Conservation (phyloP, 2,113 vertebrate genomes). For the Rhinichthys klamathensis region DNA sequence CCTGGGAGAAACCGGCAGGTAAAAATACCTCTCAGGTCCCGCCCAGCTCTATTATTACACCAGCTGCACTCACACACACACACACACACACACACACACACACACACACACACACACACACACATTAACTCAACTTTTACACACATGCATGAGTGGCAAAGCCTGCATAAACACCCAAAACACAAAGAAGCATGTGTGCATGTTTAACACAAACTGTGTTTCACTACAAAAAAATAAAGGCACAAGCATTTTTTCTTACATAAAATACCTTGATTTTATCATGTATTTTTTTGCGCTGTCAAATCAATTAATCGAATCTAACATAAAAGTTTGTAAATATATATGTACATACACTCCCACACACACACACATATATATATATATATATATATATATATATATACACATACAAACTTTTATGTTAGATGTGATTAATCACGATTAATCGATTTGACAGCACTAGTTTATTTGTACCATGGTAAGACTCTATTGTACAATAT, state of each 20-base stretch:
- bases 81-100: too few species aligned
- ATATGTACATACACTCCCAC: too few species aligned
- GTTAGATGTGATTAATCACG: too few species aligned
- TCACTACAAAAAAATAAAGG: background rate
- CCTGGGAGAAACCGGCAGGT: conserved; percentile 84
- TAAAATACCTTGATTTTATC: background rate
- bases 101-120: too few species aligned
- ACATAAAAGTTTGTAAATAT: too few species aligned
- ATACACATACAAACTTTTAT: too few species aligned
- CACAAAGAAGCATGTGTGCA: background rate
- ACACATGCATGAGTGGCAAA: background rate
- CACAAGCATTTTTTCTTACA: background rate
- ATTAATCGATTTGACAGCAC: too few species aligned
- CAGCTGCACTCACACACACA: conserved; percentile 41
- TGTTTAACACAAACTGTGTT: background rate
- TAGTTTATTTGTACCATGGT: background rate
- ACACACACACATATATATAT: too few species aligned
- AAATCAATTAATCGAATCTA: too few species aligned
- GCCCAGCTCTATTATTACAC: conserved; percentile 48
- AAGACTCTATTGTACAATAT: background rate
- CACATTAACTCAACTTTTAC: background rate
- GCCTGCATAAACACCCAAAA: background rate
- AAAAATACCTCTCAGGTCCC: conserved; percentile 76
- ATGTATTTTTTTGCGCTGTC: background rate
- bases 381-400: too few species aligned